Evolutionary conservation across 1,140 invertebrate species (phyloP).

Genomic region (Leptopilina clavipes): DNA sequence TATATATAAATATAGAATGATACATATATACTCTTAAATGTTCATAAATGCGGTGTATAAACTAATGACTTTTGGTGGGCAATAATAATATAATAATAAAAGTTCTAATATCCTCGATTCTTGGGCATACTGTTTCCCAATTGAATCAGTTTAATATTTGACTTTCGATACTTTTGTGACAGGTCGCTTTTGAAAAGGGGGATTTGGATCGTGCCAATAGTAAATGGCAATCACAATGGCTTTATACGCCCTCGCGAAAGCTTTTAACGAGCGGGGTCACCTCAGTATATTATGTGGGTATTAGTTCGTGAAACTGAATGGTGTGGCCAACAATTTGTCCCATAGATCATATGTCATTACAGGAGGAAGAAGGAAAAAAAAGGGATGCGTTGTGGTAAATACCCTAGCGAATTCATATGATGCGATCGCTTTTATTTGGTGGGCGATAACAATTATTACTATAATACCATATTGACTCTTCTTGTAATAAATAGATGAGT

Average conservation of each 20-base stretch:
- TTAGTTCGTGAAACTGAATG: slow-evolving; percentile 31
- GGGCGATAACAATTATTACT: slow-evolving; percentile 29
- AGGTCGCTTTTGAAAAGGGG: slow-evolving; percentile 23
- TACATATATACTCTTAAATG: no score
- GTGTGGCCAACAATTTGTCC: slow-evolving; percentile 33
- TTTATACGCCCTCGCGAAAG: slow-evolving; percentile 22
- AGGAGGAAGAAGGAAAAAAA: background rate
- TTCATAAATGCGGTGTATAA: no score
- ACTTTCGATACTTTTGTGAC: slow-evolving; percentile 30
- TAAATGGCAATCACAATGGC: slow-evolving; percentile 32
- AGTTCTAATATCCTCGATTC: background rate
- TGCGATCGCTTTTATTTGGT: slow-evolving; percentile 22
- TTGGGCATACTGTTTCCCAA: background rate
- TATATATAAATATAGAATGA: no score
- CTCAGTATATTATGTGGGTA: slow-evolving; percentile 32
- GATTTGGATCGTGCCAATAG: slow-evolving; percentile 17
- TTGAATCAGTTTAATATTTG: slow-evolving; percentile 32
- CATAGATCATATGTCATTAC: slow-evolving; percentile 34
- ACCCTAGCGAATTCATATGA: slow-evolving; percentile 28
- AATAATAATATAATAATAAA: no score
- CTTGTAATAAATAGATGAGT: slow-evolving; percentile 18
- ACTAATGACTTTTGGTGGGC: no score
- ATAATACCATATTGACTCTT: background rate
- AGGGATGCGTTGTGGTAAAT: slow-evolving; percentile 31
- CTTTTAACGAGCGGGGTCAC: slow-evolving; percentile 33